These are phyloP conservation scores for Lithosia quadra DNA, from an alignment of 2,888 invertebrate species.

Conservation along the genomic window DNA sequence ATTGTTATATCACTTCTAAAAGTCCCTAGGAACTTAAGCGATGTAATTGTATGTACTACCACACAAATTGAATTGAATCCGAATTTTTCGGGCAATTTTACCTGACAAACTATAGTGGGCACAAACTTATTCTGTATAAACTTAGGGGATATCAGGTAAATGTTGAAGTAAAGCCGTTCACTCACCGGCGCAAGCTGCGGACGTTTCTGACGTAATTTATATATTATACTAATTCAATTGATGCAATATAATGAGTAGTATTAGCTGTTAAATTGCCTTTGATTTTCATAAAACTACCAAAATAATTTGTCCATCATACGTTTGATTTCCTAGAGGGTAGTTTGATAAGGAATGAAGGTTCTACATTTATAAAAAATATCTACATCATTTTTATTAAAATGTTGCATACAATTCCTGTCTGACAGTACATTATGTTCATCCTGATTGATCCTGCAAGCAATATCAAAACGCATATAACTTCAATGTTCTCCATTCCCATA, in stretches of 20 bases:
- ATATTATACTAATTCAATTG: too few species aligned
- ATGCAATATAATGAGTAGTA: too few species aligned
- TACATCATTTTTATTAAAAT: background rate
- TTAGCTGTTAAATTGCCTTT: too few species aligned
- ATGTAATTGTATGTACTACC: background rate
- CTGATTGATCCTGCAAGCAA: background rate
- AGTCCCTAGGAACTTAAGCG: background rate
- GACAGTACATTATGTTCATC: background rate
- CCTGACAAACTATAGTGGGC: constrained; percentile 4
- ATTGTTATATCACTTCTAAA: too few species aligned
- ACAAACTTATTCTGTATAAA: background rate
- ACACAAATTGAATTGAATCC: background rate
- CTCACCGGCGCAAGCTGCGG: background rate
- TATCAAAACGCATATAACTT: background rate
- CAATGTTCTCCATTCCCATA: background rate
- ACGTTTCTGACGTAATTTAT: too few species aligned
- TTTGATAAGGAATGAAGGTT: background rate
- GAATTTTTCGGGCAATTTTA: background rate
- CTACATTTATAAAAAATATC: too few species aligned
- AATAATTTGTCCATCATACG: background rate
- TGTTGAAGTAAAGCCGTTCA: constrained; percentile 36
- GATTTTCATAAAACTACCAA: too few species aligned
- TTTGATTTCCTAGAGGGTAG: background rate
- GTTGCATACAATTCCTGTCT: background rate
- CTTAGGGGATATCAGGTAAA: constrained; percentile 23